A percentile compares a stretch with the other conserved stretches of the same genome.
Evolutionary conservation across 2,113 vertebrate genomes (phyloP).

Genomic region (Heterocephalus glaber): DNA sequence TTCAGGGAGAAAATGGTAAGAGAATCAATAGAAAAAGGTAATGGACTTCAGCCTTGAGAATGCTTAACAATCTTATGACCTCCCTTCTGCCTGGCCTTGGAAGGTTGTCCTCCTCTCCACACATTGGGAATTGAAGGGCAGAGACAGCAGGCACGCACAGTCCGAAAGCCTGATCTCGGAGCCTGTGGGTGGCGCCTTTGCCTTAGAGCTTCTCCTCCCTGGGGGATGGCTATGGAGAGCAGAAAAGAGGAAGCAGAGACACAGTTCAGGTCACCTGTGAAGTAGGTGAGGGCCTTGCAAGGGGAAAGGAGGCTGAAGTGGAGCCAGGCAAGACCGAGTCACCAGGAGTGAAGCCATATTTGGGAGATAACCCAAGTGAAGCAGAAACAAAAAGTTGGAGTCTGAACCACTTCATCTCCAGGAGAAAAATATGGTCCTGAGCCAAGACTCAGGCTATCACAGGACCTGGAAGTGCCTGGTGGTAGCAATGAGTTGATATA

Average conservation of each 20-base stretch:
- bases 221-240: not conserved
- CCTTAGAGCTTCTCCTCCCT: not conserved
- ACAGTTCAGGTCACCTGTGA: not conserved
- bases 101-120: not conserved
- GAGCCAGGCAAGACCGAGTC: not conserved
- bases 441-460: not conserved
- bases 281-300: not conserved
- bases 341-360: not conserved
- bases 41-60: not conserved
- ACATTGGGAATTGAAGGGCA: not conserved
- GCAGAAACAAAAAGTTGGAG: not conserved
- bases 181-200: not conserved
- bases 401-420: not conserved
- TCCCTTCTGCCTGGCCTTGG: not conserved
- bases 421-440: not conserved
- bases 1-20: not conserved
- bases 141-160: not conserved
- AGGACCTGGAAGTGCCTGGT: not conserved
- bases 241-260: not conserved
- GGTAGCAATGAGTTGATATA: not conserved
- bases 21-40: not conserved
- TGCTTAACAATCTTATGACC: not conserved
- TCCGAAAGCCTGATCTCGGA: not conserved
- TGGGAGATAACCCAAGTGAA: not conserved
- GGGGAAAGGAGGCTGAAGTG: not conserved